Base-by-base conservation (phyloP, 2,113 vertebrate genomes). In the Notiomystis cincta region DNA sequence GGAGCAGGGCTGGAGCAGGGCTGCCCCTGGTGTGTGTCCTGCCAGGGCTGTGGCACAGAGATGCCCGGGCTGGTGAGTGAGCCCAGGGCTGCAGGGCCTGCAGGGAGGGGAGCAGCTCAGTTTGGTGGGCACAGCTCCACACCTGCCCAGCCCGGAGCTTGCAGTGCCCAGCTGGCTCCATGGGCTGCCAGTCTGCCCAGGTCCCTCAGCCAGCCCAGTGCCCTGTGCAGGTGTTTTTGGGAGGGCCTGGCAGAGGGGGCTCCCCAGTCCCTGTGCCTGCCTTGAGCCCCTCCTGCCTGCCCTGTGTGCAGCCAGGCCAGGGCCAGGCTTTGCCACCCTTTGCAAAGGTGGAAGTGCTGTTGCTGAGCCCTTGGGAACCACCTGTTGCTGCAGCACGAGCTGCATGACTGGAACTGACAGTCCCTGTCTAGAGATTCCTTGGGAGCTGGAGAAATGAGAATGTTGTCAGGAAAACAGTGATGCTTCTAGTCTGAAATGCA, bases 381-480 rank as follows among this genome's bases (percentile, higher is more conserved):
- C 94, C 93, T 96, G 91, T 89, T 9, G 40, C 54, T 61, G 45
- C 81, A 50, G 35, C 42, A 33, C 4, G 4, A 56, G 71, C 53
- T 40, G 67, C 38, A 2, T 61, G 64, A 93, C 56, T 19, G 70
- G 84, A 82, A 31, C 50, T 77, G 93, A 95, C 58, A 76, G 17
- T 54, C 33, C 51, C 33, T 28, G 90, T 60, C 73, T 31, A 78
- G 90, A 94, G 95, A 80, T 58, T 45, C 65, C 62, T 86, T 87
- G 65, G 84, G 64, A 95, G 75, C 81, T 48, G 90, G 85, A 72
- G 60, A 58, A 90, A 87, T 24, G 15, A 93, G 88, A 65, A 78
- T 88, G 65, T 80, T 82, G 71, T 78, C 88, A 66, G 67, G 50
- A 48, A 90, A 83, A 69, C 21, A 64, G 82, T 58, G 40, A 13